Percentiles rank a stretch among this genome's conserved stretches.
Evolutionary conservation across 2,113 vertebrate species (phyloP).

Genomic region (Terrapene triunguis): DNA sequence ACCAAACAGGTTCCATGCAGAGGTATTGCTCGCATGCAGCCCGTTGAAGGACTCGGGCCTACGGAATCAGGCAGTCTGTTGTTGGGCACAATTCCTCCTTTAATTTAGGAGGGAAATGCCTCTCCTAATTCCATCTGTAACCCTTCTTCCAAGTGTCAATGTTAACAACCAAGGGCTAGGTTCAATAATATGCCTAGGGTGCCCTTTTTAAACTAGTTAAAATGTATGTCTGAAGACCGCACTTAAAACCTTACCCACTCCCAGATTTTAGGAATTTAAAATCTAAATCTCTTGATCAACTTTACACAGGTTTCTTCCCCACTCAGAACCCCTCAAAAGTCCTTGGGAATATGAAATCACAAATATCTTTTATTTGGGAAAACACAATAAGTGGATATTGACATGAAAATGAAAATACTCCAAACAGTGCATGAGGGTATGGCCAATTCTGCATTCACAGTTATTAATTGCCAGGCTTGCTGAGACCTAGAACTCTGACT

Average conservation of each 20-base stretch:
- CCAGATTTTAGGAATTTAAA: background rate
- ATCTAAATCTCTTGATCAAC: background rate
- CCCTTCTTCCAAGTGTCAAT: background rate
- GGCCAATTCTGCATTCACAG: background rate
- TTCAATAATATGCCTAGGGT: background rate
- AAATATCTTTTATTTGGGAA: background rate
- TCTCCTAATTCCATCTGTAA: background rate
- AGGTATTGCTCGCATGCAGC: constrained; percentile 12
- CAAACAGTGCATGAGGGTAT: background rate
- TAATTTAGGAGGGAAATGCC: background rate
- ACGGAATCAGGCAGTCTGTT: background rate
- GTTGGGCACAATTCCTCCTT: constrained; percentile 11
- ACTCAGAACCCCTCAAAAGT: background rate
- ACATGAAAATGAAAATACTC: background rate
- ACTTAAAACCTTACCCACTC: background rate
- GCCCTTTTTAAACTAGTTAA: background rate
- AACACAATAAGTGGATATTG: background rate
- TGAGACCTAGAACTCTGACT: background rate
- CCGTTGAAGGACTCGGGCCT: background rate
- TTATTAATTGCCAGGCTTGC: background rate
- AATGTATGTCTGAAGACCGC: background rate
- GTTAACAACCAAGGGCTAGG: background rate
- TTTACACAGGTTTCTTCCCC: background rate
- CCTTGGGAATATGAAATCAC: background rate
- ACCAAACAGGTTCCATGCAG: background rate